Conservation (phyloP, 1,140 invertebrate species). For the Platyscapa corneri region DNA sequence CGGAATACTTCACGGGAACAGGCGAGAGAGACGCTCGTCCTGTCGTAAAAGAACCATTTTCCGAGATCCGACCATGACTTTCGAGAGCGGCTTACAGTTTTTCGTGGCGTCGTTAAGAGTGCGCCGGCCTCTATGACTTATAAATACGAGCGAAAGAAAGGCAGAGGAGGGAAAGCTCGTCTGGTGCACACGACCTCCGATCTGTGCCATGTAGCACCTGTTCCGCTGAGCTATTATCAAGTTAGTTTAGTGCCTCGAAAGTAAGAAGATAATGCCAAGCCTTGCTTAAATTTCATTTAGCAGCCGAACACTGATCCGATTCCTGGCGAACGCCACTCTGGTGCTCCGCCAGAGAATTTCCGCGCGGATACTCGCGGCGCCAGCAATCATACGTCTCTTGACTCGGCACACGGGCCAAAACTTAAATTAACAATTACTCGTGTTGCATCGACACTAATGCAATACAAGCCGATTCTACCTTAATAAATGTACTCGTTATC, state of each 20-base stretch:
- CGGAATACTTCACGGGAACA: not conserved
- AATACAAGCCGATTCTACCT: not conserved
- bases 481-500: not conserved
- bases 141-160: conserved; percentile 14
- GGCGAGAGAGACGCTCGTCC: conserved; percentile 51
- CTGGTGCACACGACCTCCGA: not conserved
- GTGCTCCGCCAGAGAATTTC: not conserved
- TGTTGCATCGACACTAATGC: not conserved
- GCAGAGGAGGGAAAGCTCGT: conserved; percentile 18
- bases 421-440: not conserved
- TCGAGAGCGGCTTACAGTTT: conserved; percentile 9
- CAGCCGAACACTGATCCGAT: not conserved
- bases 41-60: conserved; percentile 41
- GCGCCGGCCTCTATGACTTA: too few relatives aligned
- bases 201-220: not conserved
- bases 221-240: not conserved
- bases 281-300: not conserved
- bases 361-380: not conserved
- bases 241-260: not conserved
- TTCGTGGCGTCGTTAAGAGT: conserved; percentile 40
- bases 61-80: conserved; percentile 35
- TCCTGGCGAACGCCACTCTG: not conserved
- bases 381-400: not conserved
- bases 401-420: not conserved
- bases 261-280: not conserved